Base-by-base conservation (phyloP, 2,888 invertebrate species). In the Pollenia angustigena region DNA sequence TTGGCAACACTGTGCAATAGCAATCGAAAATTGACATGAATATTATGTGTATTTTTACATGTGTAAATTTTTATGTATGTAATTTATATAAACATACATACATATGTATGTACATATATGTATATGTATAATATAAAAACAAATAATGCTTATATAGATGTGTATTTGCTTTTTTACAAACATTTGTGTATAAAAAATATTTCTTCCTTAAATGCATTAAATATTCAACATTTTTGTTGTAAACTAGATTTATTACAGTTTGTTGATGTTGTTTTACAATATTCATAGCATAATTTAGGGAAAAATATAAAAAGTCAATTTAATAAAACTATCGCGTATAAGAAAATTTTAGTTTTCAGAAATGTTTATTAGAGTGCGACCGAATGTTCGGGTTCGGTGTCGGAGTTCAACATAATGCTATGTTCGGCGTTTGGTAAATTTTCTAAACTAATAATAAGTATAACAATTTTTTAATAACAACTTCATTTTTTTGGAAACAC, bases 291-390 rank as follows among this genome's bases (percentile, higher is more conserved):
- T 80, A 80, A 80, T 80, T 80, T 75, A 75, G 74, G 75, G 75
- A 69, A 85, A 66, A 72, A 78, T 16, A 66, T 52, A 74, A 32
- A 32, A 74, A 79, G 75, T 75, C 52, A 85, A 75, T 75, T 68
- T 82, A 68, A 18, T 62, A 58, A 81, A 40, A 74, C 8, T 81
- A 79, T 79, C 86, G 84, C 88, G 89, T 89, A 89, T 85, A 87
- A 87, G 84, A 89, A 68, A 79, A 89, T 85, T 80, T 52, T 32
- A 48, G 7, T 32, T 32, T 32, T 4, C 32, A 32, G 32, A 32
- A 32, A 32, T 32, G 32, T 32, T 32, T 32, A 32, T 32, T 6
- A 6, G 32, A 32, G 32, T 32, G 32, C 32, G 32, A 32, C 32
- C 6, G 32, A 32, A 32, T 32, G 32, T 32, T 32, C 32, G 4